Base-by-base conservation (phyloP, 2,888 invertebrate species). In the Druceiella hillmani region DNA sequence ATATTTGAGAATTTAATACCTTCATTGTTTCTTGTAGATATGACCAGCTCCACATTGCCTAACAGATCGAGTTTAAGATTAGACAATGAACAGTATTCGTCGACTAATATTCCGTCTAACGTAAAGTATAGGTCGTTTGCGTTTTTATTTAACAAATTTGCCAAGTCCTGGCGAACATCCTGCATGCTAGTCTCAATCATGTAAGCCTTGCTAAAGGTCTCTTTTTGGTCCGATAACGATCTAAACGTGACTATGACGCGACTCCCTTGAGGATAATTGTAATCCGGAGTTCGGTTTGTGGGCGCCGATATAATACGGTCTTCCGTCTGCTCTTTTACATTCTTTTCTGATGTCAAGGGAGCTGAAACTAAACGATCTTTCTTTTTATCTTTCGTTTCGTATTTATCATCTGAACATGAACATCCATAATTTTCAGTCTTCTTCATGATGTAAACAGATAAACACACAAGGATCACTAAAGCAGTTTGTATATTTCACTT, bases 161-260 rank as follows among this genome's bases (percentile, higher is more conserved):
- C 59, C 41, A 70, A 53, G 57, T 69, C 69, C 17, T 64, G 60
- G 53, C 68, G 67, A 20, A 70, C 59, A 46, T 56, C 60, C 54
- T 68, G 66, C 26, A 70, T 48, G 40, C 64, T 62, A 26, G 69
- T 68, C 43, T 56, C 59, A 1, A 66, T 57, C 36, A 69, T 69
- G 55, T 69, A 70, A 50, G 67, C 63, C 59, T 69, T 70, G 40
- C 51, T 64, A 56, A 59, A 68, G 44, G 55, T 53, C 54, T 69
- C 60, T 33, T 61, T 60, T 17, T 64, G 62, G 35, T 61, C 60
- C 26, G 64, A 46, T 17, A 67, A 69, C 1, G 66, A 61, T 47
- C 60, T 65, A 51, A 70, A 70, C 26, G 62, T 64, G 20, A 69
- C 56, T 14, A 62, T 51, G 30, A 65, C 58, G 43, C 69, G 69